Base-by-base conservation (phyloP, 1,140 invertebrate genomes). In the Anagrus nilaparvatae region DNA sequence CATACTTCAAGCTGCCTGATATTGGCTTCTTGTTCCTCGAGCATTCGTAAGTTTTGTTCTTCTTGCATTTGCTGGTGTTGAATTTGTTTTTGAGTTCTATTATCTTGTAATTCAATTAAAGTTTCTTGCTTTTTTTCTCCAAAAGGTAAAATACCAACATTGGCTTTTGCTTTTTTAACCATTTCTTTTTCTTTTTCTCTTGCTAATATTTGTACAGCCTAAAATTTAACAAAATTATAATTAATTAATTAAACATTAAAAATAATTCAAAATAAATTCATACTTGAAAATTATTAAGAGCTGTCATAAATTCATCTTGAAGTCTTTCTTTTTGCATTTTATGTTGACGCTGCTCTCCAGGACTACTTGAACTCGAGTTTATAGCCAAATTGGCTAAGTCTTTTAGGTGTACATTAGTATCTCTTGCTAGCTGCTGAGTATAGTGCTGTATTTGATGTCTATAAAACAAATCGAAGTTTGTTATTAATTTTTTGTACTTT, bases 391-490 rank as follows among this genome's bases (percentile, higher is more conserved):
- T 60, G 19, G 70, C 63, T 40, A 95, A 63, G 42, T 87, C 81
- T 69, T 90, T 90, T 32, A 97, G 70, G 60, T 86, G 77, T 34
- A 79, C 75, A 58, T 81, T 91, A 9, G 94, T 98, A 60, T 97
- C 92, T 62, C 94, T 93, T 0, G 88, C 91, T 49, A 98, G 64
- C 52, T 93, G 88, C 57, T 96, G 87, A 3, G 93, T 97, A 59
- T 96, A 95, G 61, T 94, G 89, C 60, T 92, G 89, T 53, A 95
- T 84, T 61, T 93, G 82, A 68, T 94, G 88, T 31, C 90, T 95
- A 12, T 3, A 37, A 25, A 31, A 30, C 5, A 23, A 16, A 35
- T 35, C 12, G 9, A 31, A 9, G 16, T 24, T 29, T 24, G 8
- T 23, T 2, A 30, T 28, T 20, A 12, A 32, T n/a, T 12, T 10